These are phyloP conservation scores for Solenopsis invicta DNA, from an alignment of 1,140 invertebrate genomes.

Conservation along the genomic window DNA sequence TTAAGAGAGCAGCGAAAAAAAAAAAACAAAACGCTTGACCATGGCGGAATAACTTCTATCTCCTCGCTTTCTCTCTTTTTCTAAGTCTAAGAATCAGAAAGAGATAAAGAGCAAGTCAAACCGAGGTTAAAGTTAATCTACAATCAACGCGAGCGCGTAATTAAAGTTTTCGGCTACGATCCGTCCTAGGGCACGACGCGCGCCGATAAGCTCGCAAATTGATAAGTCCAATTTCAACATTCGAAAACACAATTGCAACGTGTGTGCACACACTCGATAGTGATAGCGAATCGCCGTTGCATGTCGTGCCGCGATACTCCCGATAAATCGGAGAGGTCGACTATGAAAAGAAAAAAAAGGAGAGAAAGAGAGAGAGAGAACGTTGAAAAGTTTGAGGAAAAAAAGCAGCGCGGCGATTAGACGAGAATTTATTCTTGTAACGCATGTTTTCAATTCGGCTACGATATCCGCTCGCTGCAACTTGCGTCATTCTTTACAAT, in stretches of 20 bases:
- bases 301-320: slow-evolving; percentile 1
- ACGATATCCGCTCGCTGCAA: background rate
- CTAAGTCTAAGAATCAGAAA: too few species aligned
- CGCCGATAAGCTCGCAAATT: slow-evolving; percentile 67
- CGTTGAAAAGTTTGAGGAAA: background rate
- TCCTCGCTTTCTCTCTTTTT: too few species aligned
- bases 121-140: too few species aligned
- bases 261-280: background rate
- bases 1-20: too few species aligned
- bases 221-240: slow-evolving; percentile 82
- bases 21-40: too few species aligned
- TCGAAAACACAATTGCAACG: slow-evolving; percentile 60
- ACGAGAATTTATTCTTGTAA: slow-evolving; percentile 14
- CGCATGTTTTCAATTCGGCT: background rate
- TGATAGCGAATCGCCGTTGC: slow-evolving; percentile 46
- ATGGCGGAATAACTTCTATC: too few species aligned
- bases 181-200: slow-evolving; percentile 73
- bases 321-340: slow-evolving; percentile 19
- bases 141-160: background rate
- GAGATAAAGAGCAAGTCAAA: too few species aligned
- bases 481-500: background rate
- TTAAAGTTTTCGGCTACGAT: slow-evolving; percentile 47
- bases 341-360: background rate
- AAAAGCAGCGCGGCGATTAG: background rate
- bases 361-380: slow-evolving; percentile 19